phyloP scores from a whole-genome alignment of 1,140 invertebrate species.

The Nixonia krombeini region DNA sequence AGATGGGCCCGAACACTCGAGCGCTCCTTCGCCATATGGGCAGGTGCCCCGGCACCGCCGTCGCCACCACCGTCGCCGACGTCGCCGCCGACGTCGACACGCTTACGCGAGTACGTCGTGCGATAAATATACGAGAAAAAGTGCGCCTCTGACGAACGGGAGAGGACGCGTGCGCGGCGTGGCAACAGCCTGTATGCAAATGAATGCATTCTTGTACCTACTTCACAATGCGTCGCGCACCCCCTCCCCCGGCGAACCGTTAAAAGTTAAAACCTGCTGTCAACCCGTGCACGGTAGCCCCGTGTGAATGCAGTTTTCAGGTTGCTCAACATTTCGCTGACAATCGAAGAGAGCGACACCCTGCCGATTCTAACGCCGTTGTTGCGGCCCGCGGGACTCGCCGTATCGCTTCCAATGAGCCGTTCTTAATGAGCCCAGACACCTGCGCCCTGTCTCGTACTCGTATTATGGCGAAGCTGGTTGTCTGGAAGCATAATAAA shows the following conservation, averaged over 20 bases:
- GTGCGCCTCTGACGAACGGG: slow-evolving; percentile 5
- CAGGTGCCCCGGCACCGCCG: slow-evolving; percentile 58
- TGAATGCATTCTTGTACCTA: slow-evolving; percentile 66
- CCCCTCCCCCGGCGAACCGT: slow-evolving; percentile 58
- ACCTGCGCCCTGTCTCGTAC: no score
- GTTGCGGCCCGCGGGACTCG: slow-evolving; percentile 3
- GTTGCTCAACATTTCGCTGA: slow-evolving; percentile 35
- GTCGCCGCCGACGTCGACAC: neutral
- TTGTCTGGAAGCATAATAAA: no score
- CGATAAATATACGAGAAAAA: slow-evolving; percentile 28
- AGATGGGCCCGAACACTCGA: slow-evolving; percentile 54
- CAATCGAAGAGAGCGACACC: slow-evolving; percentile 19
- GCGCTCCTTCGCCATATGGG: slow-evolving; percentile 58
- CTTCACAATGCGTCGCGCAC: slow-evolving; percentile 50
- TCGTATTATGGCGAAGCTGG: no score
- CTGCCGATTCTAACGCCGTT: slow-evolving; percentile 10
- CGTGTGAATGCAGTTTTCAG: slow-evolving; percentile 48
- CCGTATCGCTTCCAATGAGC: no score
- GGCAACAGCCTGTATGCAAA: slow-evolving; percentile 68
- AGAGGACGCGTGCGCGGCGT: slow-evolving; percentile 40
- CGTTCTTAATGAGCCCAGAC: no score
- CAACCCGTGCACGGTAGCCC: slow-evolving; percentile 13
- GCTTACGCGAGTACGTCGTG: slow-evolving; percentile 5
- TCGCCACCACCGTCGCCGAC: slow-evolving; percentile 13
- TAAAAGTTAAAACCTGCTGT: slow-evolving; percentile 70